These are phyloP conservation scores for Dascyllus trimaculatus DNA, from an alignment of 2,113 vertebrate genomes.

Conservation along the genomic window DNA sequence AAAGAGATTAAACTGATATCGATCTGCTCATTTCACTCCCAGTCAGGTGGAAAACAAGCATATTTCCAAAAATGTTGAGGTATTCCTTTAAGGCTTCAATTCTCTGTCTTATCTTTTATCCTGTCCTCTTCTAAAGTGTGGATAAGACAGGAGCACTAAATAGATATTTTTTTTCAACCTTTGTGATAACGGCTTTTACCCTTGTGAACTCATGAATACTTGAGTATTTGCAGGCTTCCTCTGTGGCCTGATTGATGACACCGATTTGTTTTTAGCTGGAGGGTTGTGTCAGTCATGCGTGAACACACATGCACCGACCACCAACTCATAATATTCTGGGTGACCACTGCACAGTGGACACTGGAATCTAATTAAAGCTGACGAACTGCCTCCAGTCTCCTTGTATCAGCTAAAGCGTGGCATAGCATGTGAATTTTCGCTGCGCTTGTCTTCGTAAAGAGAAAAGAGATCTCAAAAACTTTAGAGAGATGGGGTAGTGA, in stretches of 20 bases:
- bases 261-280: slow-evolving; percentile 57
- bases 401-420: slow-evolving; percentile 54
- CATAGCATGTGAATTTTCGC: slow-evolving; percentile 30
- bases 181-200: slow-evolving; percentile 44
- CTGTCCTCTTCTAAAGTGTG: slow-evolving; percentile 4
- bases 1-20: slow-evolving; percentile 1
- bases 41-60: slow-evolving; percentile 17
- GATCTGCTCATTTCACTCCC: slow-evolving; percentile 19
- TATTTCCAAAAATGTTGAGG: background rate
- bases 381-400: slow-evolving; percentile 68
- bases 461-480: slow-evolving; percentile 16
- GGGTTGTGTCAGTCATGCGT: slow-evolving; percentile 61
- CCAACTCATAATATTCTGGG: slow-evolving; percentile 50
- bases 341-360: slow-evolving; percentile 69
- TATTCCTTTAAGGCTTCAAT: slow-evolving; percentile 3
- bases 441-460: background rate
- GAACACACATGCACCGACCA: slow-evolving; percentile 56
- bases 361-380: slow-evolving; percentile 68
- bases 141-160: slow-evolving; percentile 7
- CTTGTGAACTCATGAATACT: slow-evolving; percentile 50
- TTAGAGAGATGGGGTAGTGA: background rate
- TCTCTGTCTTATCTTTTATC: slow-evolving; percentile 9
- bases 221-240: slow-evolving; percentile 43
- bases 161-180: slow-evolving; percentile 17
- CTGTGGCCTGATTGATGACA: slow-evolving; percentile 61